Evolutionary conservation across 2,797 vertebrate genomes (phyloP).

Genomic region (Propithecus deckenii): DNA sequence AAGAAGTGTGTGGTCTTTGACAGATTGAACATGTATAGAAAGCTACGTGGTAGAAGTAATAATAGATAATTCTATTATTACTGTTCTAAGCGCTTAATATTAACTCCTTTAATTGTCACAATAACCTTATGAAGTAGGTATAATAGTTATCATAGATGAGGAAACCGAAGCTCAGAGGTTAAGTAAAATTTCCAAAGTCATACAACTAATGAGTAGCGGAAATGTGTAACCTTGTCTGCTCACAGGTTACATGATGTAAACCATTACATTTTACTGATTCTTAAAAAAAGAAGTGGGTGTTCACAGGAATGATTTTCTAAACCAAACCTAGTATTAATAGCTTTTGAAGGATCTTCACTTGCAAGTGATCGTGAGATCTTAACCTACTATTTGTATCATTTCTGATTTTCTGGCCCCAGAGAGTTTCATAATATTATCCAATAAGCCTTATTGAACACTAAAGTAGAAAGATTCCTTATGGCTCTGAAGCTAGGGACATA

Average conservation of each 20-base stretch:
- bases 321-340: neutral
- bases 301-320: neutral
- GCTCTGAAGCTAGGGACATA: neutral
- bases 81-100: neutral
- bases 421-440: neutral
- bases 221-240: neutral
- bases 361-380: neutral
- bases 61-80: neutral
- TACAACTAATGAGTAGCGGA: neutral
- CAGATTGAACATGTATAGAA: neutral
- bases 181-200: neutral
- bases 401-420: neutral
- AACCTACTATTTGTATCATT: neutral
- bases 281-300: neutral
- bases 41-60: neutral
- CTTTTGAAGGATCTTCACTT: neutral
- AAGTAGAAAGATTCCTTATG: neutral
- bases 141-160: neutral
- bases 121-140: neutral
- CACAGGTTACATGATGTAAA: neutral
- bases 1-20: neutral
- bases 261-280: neutral
- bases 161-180: neutral
- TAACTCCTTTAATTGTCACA: neutral
- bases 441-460: neutral